Evolutionary conservation across 2,888 invertebrate species (phyloP).

Genomic region (Coenonympha glycerion): DNA sequence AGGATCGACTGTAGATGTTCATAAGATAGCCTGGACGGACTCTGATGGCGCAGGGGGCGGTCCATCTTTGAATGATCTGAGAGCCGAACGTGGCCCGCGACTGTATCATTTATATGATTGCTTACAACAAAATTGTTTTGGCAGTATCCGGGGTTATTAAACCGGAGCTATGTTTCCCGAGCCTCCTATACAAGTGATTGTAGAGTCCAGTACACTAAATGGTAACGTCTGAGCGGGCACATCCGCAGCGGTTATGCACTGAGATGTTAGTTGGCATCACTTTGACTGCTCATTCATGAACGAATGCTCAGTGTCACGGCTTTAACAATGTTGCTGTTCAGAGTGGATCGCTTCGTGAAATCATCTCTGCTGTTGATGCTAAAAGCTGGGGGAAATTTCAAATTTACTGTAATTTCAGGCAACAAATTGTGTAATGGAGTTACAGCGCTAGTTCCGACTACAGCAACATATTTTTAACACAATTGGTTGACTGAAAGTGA

Average conservation of each 20-base stretch:
- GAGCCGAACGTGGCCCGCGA: too few relatives aligned
- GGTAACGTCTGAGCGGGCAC: constrained; percentile 23
- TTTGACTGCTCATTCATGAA: constrained; percentile 43
- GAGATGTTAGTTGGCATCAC: constrained; percentile 29
- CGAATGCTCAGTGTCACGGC: constrained; percentile 24
- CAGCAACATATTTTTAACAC: too few relatives aligned
- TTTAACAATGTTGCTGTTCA: constrained; percentile 13
- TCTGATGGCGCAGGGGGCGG: too few relatives aligned
- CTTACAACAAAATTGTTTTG: too few relatives aligned
- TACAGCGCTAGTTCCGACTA: too few relatives aligned
- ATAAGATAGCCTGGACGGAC: too few relatives aligned
- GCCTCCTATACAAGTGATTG: constrained; percentile 5
- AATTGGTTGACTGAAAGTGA: too few relatives aligned
- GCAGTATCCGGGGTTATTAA: background rate
- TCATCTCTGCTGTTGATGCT: background rate
- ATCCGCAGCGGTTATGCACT: constrained; percentile 25
- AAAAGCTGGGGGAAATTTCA: background rate
- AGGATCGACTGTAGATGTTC: too few relatives aligned
- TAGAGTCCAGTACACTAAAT: constrained; percentile 23
- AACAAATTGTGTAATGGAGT: too few relatives aligned
- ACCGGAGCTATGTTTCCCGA: background rate
- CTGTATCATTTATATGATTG: too few relatives aligned
- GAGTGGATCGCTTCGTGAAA: constrained; percentile 6
- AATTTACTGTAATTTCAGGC: too few relatives aligned
- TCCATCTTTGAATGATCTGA: too few relatives aligned